A percentile compares a stretch with the other conserved stretches of the same genome.
Conservation (phyloP, 2,113 vertebrate genomes). For the Podarcis cretensis region DNA sequence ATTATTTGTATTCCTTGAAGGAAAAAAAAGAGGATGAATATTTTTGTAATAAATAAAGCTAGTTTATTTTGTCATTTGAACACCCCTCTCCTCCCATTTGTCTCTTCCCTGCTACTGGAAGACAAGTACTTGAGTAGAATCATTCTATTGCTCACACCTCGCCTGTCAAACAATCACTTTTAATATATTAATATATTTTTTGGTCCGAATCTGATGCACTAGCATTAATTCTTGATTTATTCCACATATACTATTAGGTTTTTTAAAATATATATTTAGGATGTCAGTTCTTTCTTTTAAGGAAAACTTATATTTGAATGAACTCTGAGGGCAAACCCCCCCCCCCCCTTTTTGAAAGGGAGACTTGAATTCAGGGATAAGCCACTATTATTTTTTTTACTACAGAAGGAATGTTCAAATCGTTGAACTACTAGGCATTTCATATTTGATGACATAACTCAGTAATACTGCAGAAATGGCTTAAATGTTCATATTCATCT, state of each 20-base stretch:
- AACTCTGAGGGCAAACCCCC: not conserved
- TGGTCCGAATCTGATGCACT: not conserved
- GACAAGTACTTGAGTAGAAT: not conserved
- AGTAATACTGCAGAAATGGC: not conserved
- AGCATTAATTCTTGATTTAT: not conserved
- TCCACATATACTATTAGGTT: not conserved
- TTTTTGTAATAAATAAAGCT: not conserved
- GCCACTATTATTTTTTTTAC: no score
- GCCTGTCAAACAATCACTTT: not conserved
- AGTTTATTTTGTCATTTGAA: no score
- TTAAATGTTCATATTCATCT: not conserved
- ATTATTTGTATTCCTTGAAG: not conserved
- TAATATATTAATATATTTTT: not conserved
- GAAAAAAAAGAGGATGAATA: not conserved
- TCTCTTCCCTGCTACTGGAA: not conserved
- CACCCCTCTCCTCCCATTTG: not conserved
- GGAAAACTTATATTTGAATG: not conserved
- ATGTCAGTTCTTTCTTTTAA: not conserved
- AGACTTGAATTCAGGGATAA: not conserved
- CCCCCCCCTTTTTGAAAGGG: not conserved
- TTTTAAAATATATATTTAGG: not conserved
- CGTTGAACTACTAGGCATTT: not conserved
- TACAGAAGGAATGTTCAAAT: no score
- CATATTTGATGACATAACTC: not conserved
- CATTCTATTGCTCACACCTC: not conserved